These are phyloP conservation scores for Elysia chlorotica DNA, from an alignment of 1,140 invertebrate genomes.

Conservation along the genomic window DNA sequence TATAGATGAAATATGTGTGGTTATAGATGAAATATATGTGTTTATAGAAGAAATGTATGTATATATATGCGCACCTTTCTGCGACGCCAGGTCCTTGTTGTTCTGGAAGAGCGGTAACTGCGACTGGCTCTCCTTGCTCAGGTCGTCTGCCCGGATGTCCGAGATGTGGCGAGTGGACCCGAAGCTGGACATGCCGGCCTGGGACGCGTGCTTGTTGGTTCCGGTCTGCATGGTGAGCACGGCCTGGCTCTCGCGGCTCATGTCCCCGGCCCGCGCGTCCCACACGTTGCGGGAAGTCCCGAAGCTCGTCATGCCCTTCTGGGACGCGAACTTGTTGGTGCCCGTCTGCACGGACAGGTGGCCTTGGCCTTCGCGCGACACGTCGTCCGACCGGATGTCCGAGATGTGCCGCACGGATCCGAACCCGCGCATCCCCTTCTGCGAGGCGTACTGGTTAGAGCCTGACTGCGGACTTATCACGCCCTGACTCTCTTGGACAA, in stretches of 20 bases:
- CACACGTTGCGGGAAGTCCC: no score
- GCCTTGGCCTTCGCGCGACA: conserved; percentile 68
- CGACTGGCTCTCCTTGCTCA: conserved; percentile 67
- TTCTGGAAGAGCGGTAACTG: conserved; percentile 90
- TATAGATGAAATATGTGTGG: no score
- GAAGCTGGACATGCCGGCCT: conserved; percentile 85
- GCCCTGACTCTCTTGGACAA: no score
- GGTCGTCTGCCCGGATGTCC: conserved; percentile 47
- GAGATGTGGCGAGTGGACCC: conserved; percentile 47
- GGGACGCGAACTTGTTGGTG: conserved; percentile 75
- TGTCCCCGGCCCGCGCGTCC: conserved; percentile 39
- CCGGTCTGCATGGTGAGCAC: conserved; percentile 91
- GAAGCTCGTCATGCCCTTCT: conserved; percentile 72
- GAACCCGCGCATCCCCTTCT: conserved; percentile 70
- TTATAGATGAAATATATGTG: no score
- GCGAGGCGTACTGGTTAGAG: no score
- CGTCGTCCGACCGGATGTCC: conserved; percentile 40
- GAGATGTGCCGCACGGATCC: conserved; percentile 47
- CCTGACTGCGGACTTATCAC: no score
- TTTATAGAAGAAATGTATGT: no score
- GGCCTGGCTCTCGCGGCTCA: conserved; percentile 68
- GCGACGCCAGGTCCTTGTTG: conserved; percentile 76
- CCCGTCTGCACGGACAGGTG: conserved; percentile 91
- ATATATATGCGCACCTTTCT: conserved; percentile 67
- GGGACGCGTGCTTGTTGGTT: conserved; percentile 84